Base-by-base conservation (phyloP, 2,888 invertebrate species). In the Orchestes rusci region DNA sequence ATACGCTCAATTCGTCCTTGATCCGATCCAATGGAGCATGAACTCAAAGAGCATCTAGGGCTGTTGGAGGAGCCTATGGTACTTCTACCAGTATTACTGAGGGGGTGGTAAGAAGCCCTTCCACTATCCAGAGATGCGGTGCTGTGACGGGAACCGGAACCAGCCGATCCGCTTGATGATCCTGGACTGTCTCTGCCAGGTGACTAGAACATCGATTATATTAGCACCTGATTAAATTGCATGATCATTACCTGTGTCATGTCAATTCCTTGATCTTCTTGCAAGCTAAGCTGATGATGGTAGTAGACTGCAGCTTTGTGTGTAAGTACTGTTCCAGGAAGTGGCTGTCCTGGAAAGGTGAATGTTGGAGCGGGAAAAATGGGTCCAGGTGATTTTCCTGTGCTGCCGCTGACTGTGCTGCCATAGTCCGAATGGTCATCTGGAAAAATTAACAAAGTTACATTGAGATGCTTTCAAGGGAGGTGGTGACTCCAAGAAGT, bases 141-240 rank as follows among this genome's bases (percentile, higher is more conserved):
- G 51, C 90, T 90, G 67, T 93, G 90, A 32, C 93, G 75, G 13
- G 90, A 90, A 16, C 88, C 87, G 2, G 87, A 88, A 29, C 90
- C 90, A 1, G 84, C 84, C 17, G 88, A 88, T 5, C 90, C 89
- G 42, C 89, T 84, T 12, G 89, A 89, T 0, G 85, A 85, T 10
- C 91, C 91, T 10, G 92, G 91, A 64, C 91, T 91, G 70, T 92
- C 91, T 48, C 92, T 79, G n/a, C 92, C 92, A 31, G 92, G 91
- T 60, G 89, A 90, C 80, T 84, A 71, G 41, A 37, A 36, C 35
- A 36, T 23, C 10, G 23, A n/a, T n/a, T n/a, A n/a, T n/a, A n/a
- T n/a, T n/a, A n/a, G n/a, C n/a, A n/a, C n/a, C n/a, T n/a, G n/a
- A n/a, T n/a, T n/a, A 23, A 5, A 23, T 23, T 23, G 10, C 4